Conservation (phyloP, 1,140 invertebrate species). For the Dysdera silvatica region DNA sequence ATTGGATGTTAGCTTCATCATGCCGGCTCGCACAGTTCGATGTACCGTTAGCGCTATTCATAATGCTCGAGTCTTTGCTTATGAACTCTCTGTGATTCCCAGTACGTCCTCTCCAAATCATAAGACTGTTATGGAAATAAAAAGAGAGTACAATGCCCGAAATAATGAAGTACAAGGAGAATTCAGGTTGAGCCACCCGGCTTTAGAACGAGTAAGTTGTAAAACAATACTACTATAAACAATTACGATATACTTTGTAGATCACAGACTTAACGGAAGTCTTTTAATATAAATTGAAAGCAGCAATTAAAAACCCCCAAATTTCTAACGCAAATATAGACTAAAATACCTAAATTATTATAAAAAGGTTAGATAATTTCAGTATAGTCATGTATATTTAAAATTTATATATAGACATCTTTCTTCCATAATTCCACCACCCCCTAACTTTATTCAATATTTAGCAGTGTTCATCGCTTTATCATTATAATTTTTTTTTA, state of each 20-base stretch:
- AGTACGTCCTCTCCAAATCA: neutral
- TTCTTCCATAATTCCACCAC: too few relatives aligned
- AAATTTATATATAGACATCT: too few relatives aligned
- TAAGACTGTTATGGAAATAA: neutral
- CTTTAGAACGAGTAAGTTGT: constrained; percentile 4
- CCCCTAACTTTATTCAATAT: too few relatives aligned
- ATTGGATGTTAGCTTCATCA: neutral
- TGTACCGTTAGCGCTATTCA: neutral
- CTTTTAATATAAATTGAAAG: neutral
- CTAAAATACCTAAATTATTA: too few relatives aligned
- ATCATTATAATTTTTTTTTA: too few relatives aligned
- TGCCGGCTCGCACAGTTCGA: neutral
- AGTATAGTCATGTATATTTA: too few relatives aligned
- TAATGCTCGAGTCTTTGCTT: neutral
- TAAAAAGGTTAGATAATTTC: too few relatives aligned
- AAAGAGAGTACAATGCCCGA: neutral
- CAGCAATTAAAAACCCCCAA: neutral
- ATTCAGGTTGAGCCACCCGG: neutral
- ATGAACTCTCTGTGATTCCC: neutral
- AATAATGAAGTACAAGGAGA: neutral
- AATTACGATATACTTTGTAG: neutral
- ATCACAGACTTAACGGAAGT: neutral
- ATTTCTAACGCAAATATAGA: too few relatives aligned
- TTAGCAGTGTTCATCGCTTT: too few relatives aligned
- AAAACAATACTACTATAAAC: neutral